Conservation (phyloP, 2,113 vertebrate species). For the Pangasianodon hypophthalmus region DNA sequence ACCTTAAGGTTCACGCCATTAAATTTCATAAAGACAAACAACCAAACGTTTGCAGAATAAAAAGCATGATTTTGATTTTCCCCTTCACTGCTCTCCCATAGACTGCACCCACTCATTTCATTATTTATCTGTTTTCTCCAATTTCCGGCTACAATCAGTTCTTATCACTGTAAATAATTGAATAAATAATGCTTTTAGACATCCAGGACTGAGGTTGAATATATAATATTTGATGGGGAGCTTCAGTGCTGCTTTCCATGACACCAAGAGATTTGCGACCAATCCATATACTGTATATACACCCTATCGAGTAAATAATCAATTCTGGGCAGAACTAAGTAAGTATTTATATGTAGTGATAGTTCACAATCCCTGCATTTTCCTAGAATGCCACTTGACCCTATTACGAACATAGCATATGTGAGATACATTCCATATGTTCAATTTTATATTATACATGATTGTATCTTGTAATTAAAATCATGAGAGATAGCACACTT, state of each 20-base stretch:
- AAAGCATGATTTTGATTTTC: conserved; percentile 27
- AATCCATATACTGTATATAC: not conserved
- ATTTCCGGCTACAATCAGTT: conserved; percentile 4
- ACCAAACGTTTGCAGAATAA: conserved; percentile 35
- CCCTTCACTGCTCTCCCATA: conserved; percentile 19
- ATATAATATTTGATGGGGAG: not conserved
- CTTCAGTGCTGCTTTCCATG: not conserved
- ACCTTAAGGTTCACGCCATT: conserved; percentile 24
- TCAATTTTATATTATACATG: not conserved
- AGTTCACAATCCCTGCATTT: not conserved
- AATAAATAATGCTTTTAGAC: conserved; percentile 39
- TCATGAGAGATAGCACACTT: accelerated
- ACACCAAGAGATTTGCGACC: not conserved
- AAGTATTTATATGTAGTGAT: not conserved
- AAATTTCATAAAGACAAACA: conserved; percentile 17
- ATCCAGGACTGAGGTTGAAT: conserved; percentile 18
- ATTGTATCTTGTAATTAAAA: not conserved
- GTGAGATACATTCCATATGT: not conserved
- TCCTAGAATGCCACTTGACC: not conserved
- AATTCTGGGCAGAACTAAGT: not conserved
- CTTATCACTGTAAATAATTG: conserved; percentile 37
- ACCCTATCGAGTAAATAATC: not conserved
- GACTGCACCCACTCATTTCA: conserved; percentile 8
- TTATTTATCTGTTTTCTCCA: conserved; percentile 25
- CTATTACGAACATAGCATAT: not conserved